Evolutionary conservation across 2,797 vertebrate species (phyloP).

Genomic region (Rhinophrynus dorsalis): DNA sequence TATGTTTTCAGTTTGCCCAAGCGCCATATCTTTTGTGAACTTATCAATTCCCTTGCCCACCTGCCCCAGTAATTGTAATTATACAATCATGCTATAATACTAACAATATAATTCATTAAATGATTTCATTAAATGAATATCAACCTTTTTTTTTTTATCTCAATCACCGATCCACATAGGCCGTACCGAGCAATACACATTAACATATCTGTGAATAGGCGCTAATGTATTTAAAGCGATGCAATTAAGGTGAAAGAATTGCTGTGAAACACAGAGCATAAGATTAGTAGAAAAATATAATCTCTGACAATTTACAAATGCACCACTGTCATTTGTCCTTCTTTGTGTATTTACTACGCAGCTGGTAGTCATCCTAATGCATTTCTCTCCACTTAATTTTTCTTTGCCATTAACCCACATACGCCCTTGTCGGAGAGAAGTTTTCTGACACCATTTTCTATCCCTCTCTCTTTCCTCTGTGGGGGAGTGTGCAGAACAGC

Average conservation of each 20-base stretch:
- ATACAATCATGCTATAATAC: no score
- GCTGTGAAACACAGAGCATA: not conserved
- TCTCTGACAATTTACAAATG: conserved; percentile 16
- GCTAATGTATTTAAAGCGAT: no score
- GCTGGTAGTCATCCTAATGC: conserved; percentile 20
- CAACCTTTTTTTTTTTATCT: no score
- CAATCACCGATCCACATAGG: no score
- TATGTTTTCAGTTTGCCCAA: no score
- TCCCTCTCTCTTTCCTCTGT: not conserved
- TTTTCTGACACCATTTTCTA: conserved; percentile 10
- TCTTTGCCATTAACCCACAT: conserved; percentile 28
- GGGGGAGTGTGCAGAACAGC: not conserved
- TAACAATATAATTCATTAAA: no score
- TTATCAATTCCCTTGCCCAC: no score
- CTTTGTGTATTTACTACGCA: not conserved
- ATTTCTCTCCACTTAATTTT: not conserved
- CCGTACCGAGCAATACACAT: no score
- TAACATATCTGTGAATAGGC: no score
- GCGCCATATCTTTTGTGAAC: no score
- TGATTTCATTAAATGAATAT: no score
- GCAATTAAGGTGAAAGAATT: not conserved
- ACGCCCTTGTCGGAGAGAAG: not conserved
- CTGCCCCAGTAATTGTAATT: no score
- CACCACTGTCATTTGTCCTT: conserved; percentile 18
- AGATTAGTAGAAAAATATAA: conserved; percentile 8